Percentiles rank a stretch among this genome's conserved stretches.
phyloP scores from a whole-genome alignment of 2,113 vertebrate species.

The Electrona antarctica region DNA sequence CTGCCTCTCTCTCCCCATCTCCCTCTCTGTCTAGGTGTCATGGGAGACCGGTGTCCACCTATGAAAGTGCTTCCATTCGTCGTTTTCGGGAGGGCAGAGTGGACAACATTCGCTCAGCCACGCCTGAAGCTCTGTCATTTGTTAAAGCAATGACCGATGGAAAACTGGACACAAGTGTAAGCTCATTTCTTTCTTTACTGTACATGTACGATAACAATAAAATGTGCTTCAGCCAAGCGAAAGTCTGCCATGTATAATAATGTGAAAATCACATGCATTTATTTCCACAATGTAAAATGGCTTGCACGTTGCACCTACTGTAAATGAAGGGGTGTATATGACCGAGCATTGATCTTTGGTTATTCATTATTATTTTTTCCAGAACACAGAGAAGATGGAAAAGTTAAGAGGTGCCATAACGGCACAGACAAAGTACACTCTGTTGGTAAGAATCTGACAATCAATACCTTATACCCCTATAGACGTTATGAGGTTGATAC shows the following conservation, averaged over 20 bases:
- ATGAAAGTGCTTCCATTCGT: constrained; percentile 95
- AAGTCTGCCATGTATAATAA: not conserved
- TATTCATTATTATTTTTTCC: constrained; percentile 37
- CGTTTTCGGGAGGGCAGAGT: constrained; percentile 91
- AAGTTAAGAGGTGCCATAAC: constrained; percentile 84
- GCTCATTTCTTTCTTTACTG: constrained; percentile 29
- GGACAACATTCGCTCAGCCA: constrained; percentile 96
- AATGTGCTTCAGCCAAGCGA: not conserved
- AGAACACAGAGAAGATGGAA: constrained; percentile 89
- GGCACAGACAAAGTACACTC: constrained; percentile 91
- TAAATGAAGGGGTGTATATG: constrained; percentile 27
- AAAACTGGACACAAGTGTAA: constrained; percentile 73
- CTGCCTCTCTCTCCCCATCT: no score
- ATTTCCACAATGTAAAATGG: constrained; percentile 9
- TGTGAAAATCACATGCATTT: no score
- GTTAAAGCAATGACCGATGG: constrained; percentile 86
- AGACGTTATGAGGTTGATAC: not conserved
- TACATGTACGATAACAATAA: not conserved
- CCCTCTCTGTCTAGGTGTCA: constrained; percentile 80
- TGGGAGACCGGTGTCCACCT: constrained; percentile 84
- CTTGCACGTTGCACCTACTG: not conserved
- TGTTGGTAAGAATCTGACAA: constrained; percentile 80
- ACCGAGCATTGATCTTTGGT: constrained; percentile 1
- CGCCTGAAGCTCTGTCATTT: constrained; percentile 86
- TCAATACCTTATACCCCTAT: not conserved